A percentile compares a stretch with the other conserved stretches of the same genome.
These are phyloP conservation scores for Xerus inauris DNA, from an alignment of 2,113 vertebrate genomes.

Conservation along the genomic window DNA sequence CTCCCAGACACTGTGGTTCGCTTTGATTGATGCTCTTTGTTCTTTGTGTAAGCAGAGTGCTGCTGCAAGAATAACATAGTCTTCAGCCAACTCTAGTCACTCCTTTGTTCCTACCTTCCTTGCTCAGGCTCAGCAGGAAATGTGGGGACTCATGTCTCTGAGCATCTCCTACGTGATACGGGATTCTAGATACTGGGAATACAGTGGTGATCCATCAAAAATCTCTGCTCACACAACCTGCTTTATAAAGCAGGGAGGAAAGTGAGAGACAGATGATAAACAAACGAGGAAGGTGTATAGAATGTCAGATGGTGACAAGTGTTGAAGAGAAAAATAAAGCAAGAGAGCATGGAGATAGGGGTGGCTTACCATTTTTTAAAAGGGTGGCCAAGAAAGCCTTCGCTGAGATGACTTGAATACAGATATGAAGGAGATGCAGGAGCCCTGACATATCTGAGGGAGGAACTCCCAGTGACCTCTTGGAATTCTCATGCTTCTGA, in stretches of 20 bases:
- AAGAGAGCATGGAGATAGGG: not conserved
- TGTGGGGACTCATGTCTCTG: not conserved
- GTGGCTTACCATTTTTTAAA: not conserved
- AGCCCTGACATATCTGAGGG: not conserved
- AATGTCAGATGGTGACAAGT: not conserved
- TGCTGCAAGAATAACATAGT: not conserved
- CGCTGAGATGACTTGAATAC: not conserved
- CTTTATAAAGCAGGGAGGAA: not conserved
- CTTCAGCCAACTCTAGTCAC: not conserved
- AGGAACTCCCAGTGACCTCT: not conserved
- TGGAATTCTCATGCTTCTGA: not conserved
- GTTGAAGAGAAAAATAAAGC: not conserved
- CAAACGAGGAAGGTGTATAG: too few species aligned
- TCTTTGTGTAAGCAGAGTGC: not conserved
- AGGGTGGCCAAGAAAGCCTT: not conserved
- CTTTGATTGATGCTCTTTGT: slow-evolving; percentile 61
- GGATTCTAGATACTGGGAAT: not conserved
- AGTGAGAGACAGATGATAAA: not conserved
- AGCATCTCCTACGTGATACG: not conserved
- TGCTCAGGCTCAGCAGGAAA: not conserved
- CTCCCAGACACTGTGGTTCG: not conserved
- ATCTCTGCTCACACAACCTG: not conserved
- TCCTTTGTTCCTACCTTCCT: not conserved
- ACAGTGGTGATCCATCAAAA: not conserved
- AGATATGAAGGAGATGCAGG: not conserved